Conservation (phyloP, 37 sponge, comb jelly and placozoan genomes). For the Chondrosia reniformis region DNA sequence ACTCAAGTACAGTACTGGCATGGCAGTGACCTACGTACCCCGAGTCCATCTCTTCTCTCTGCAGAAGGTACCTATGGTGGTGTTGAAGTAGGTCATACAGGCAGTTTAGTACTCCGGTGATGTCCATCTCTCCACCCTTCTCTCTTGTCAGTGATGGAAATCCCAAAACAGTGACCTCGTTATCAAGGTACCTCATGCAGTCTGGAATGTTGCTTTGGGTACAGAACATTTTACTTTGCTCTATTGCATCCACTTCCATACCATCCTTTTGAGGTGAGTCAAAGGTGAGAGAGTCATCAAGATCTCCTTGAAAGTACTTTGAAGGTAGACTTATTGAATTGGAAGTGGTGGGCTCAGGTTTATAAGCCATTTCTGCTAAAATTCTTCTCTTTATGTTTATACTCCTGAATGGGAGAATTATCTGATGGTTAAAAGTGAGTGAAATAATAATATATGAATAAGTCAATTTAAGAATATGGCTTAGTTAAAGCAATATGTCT, state of each 20-base stretch:
- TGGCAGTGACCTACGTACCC: background rate
- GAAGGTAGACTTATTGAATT: too few relatives aligned
- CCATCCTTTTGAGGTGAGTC: background rate
- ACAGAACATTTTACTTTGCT: background rate
- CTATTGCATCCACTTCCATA: background rate
- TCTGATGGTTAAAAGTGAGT: too few relatives aligned
- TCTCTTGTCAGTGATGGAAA: slow-evolving; percentile 3
- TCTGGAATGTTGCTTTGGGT: background rate
- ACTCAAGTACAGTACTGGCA: background rate
- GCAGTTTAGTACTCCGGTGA: slow-evolving; percentile 15
- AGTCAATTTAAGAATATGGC: too few relatives aligned
- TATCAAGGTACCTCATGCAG: background rate
- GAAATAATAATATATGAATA: too few relatives aligned
- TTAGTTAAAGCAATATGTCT: too few relatives aligned
- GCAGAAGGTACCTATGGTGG: slow-evolving; percentile 14
- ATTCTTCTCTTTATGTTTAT: too few relatives aligned
- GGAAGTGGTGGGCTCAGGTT: too few relatives aligned
- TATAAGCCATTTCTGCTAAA: too few relatives aligned
- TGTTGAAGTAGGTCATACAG: slow-evolving; percentile 40
- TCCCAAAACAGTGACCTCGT: slow-evolving; percentile 32
- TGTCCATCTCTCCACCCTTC: background rate
- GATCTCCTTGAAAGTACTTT: background rate
- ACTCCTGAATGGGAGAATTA: too few relatives aligned
- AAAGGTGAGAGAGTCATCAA: slow-evolving; percentile 10
- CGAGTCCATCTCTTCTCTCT: slow-evolving; percentile 21